Evolutionary conservation across 2,113 vertebrate genomes (phyloP).

Genomic region (Engraulis encrasicolus): DNA sequence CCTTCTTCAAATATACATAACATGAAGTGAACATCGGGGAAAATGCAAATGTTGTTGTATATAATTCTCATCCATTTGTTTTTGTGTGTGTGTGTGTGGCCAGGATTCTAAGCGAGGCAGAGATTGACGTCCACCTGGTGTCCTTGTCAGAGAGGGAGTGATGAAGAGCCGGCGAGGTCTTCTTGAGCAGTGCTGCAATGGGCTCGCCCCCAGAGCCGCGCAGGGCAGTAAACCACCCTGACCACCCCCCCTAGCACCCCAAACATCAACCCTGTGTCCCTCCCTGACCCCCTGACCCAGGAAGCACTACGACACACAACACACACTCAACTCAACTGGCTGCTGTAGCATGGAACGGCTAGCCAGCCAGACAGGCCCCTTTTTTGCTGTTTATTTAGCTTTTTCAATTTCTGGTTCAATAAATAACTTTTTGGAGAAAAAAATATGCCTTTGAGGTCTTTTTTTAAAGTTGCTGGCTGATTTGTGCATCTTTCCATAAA

Average conservation of each 20-base stretch:
- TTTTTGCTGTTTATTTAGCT: constrained; percentile 49
- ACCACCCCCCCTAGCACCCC: neutral
- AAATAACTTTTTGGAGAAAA: constrained; percentile 62
- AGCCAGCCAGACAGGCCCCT: constrained; percentile 4
- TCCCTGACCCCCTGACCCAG: neutral
- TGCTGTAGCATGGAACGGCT: constrained; percentile 32
- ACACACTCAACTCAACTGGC: neutral
- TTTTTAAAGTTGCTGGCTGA: constrained; percentile 1
- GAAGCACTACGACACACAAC: constrained; percentile 32
- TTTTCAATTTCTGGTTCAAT: constrained; percentile 37
- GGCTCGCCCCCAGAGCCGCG: neutral
- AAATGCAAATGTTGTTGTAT: too few species aligned
- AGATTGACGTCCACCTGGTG: constrained; percentile 86
- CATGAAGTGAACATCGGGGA: too few species aligned
- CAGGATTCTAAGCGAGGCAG: constrained; percentile 87
- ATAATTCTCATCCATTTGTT: too few species aligned
- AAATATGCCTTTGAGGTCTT: constrained; percentile 34
- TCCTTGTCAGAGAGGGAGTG: constrained; percentile 88
- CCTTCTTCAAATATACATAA: too few species aligned
- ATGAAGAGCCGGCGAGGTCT: constrained; percentile 19
- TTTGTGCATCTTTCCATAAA: too few species aligned
- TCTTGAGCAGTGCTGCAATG: neutral
- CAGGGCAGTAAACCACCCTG: neutral
- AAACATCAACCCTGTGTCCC: neutral
- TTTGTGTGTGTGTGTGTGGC: constrained; percentile 10